Evolutionary conservation across 2,888 invertebrate species (phyloP).

Genomic region (Beris morrisii): DNA sequence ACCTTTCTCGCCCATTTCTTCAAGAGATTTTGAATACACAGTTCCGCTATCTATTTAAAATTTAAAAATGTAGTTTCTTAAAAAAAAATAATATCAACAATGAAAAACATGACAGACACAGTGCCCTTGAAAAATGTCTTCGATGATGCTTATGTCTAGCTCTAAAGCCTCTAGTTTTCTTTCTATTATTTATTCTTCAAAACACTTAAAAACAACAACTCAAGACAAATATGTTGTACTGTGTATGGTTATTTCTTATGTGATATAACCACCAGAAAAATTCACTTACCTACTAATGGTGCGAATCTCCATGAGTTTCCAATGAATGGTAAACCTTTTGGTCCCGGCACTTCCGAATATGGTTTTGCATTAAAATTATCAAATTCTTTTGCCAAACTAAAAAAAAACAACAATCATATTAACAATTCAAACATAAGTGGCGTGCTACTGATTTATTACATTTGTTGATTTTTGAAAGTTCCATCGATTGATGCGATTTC

Average conservation of each 20-base stretch:
- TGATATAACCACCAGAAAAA: not conserved
- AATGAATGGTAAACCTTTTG: constrained; percentile 70
- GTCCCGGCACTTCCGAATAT: constrained; percentile 74
- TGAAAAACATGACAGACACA: too few relatives aligned
- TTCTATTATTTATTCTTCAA: too few relatives aligned
- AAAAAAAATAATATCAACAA: too few relatives aligned
- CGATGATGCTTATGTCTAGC: too few relatives aligned
- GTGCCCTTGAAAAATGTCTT: too few relatives aligned
- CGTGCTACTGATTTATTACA: constrained; percentile 15
- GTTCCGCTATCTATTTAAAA: too few relatives aligned
- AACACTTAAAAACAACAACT: not conserved
- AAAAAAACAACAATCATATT: not conserved
- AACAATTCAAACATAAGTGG: too few relatives aligned
- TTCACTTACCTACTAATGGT: constrained; percentile 62
- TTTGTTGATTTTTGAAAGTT: constrained; percentile 27
- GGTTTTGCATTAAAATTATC: constrained; percentile 50
- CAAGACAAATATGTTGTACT: not conserved
- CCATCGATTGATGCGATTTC: constrained; percentile 20
- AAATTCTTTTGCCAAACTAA: constrained; percentile 20
- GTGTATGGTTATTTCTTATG: not conserved
- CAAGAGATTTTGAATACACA: too few relatives aligned
- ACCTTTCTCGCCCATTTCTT: too few relatives aligned
- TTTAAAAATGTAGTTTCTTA: too few relatives aligned
- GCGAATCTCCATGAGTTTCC: constrained; percentile 84
- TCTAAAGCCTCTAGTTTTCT: too few relatives aligned